Percentiles rank a stretch among this genome's conserved stretches.
phyloP scores from a whole-genome alignment of 2,797 vertebrate genomes.

The Muscicapa striata region DNA sequence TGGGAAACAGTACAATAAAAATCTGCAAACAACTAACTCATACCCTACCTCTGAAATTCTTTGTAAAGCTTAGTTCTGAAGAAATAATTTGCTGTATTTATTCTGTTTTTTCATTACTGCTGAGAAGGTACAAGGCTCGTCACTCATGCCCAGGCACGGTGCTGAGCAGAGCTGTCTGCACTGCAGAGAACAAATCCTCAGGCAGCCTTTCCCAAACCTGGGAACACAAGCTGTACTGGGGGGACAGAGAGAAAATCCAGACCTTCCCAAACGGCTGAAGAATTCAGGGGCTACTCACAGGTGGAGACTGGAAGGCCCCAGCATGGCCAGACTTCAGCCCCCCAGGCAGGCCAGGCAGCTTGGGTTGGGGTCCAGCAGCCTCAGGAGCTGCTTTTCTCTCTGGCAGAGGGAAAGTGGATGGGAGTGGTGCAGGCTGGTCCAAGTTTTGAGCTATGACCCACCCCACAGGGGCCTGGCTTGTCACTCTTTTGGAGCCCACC shows the following conservation, averaged over 20 bases:
- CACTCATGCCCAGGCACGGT: fast-evolving
- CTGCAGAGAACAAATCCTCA: background rate
- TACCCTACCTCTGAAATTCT: background rate
- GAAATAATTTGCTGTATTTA: background rate
- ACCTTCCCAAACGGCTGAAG: background rate
- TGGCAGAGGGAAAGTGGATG: background rate
- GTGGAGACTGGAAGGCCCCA: background rate
- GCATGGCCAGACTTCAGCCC: background rate
- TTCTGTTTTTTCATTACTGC: background rate
- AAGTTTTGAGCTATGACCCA: background rate
- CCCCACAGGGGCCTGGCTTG: background rate
- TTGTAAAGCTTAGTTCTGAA: background rate
- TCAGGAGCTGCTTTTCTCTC: background rate
- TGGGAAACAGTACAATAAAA: background rate
- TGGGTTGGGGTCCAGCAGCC: fast-evolving
- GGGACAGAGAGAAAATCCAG: background rate
- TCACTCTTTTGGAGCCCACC: background rate
- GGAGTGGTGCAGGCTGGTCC: background rate
- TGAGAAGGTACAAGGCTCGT: background rate
- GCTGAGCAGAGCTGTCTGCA: background rate
- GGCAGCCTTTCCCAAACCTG: background rate
- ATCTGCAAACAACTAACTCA: background rate
- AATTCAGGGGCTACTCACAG: background rate
- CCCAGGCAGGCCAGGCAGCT: background rate
- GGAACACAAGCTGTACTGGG: background rate